Evolutionary conservation across 2,113 vertebrate genomes (phyloP).

Genomic region (Phoxinus phoxinus): DNA sequence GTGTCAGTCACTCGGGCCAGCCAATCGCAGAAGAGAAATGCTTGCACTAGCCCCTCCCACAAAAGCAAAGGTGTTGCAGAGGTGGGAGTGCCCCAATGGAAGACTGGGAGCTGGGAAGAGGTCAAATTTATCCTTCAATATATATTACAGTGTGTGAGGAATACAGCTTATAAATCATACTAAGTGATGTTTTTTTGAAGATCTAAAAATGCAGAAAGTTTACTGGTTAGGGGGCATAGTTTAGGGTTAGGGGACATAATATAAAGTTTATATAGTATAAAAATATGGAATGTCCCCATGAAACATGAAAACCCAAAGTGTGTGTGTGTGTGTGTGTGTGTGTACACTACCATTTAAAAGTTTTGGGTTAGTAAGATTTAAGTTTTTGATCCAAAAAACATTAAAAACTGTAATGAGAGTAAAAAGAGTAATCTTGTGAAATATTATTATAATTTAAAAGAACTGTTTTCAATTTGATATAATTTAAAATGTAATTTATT

Average conservation of each 20-base stretch:
- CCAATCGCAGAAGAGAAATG: conserved; percentile 86
- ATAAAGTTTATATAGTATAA: too few species aligned
- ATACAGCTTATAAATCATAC: too few species aligned
- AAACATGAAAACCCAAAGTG: too few species aligned
- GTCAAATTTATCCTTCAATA: conserved; percentile 71
- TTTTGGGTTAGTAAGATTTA: not conserved
- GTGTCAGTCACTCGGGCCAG: conserved; percentile 85
- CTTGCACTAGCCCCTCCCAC: conserved; percentile 84
- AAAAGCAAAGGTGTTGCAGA: conserved; percentile 87
- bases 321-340: not conserved
- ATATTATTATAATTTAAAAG: too few species aligned
- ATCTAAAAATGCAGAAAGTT: too few species aligned
- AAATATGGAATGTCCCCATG: too few species aligned
- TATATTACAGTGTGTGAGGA: not conserved
- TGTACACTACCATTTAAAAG: not conserved
- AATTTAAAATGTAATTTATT: not conserved
- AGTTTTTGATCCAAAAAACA: too few species aligned
- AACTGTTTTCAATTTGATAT: not conserved
- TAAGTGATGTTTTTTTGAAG: too few species aligned
- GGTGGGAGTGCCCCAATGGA: conserved; percentile 93
- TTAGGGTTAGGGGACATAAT: too few species aligned
- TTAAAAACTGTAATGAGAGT: too few species aligned
- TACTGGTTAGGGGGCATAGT: too few species aligned
- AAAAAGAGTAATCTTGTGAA: too few species aligned
- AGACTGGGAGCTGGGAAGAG: conserved; percentile 90